Percentiles rank a stretch among this genome's conserved stretches.
Conservation (phyloP, 2,113 vertebrate genomes). For the Ctenomys sociabilis region DNA sequence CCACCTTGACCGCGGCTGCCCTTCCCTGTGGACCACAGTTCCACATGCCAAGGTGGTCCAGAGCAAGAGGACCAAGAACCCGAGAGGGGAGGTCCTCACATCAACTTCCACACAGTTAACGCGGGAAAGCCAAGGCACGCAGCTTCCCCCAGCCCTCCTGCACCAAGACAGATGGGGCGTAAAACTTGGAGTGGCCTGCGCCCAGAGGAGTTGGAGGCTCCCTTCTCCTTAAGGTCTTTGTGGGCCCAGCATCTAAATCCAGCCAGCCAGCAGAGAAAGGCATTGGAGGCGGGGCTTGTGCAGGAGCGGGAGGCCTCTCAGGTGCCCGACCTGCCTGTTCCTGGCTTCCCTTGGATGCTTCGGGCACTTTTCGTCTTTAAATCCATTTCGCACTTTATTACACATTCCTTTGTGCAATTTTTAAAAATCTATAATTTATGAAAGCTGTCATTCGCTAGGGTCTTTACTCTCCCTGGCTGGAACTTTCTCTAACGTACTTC, state of each 20-base stretch:
- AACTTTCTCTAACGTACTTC: slow-evolving; percentile 85
- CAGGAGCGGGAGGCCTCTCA: no score
- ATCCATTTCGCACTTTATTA: slow-evolving; percentile 38
- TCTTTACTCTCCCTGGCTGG: slow-evolving; percentile 69
- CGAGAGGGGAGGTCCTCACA: neutral
- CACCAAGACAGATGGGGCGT: no score
- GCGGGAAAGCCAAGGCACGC: rapidly evolving
- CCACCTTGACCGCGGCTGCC: neutral
- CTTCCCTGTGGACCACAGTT: neutral
- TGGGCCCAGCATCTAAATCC: neutral
- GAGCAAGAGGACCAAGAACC: neutral
- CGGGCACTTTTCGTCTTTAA: neutral
- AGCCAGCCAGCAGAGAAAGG: rapidly evolving
- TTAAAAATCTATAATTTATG: slow-evolving; percentile 81
- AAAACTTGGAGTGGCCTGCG: neutral
- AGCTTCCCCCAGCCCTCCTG: neutral
- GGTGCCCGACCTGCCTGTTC: rapidly evolving
- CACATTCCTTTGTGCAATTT: slow-evolving; percentile 49
- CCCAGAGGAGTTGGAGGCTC: neutral
- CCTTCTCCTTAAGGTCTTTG: neutral
- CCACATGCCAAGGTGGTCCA: neutral
- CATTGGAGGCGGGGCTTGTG: neutral
- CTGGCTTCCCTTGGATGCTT: neutral
- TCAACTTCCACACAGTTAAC: neutral
- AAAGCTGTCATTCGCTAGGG: slow-evolving; percentile 66